A percentile compares a stretch with the other conserved stretches of the same genome.
phyloP scores from a whole-genome alignment of 2,888 invertebrate species.

The Sphaerophoria rueppellii region DNA sequence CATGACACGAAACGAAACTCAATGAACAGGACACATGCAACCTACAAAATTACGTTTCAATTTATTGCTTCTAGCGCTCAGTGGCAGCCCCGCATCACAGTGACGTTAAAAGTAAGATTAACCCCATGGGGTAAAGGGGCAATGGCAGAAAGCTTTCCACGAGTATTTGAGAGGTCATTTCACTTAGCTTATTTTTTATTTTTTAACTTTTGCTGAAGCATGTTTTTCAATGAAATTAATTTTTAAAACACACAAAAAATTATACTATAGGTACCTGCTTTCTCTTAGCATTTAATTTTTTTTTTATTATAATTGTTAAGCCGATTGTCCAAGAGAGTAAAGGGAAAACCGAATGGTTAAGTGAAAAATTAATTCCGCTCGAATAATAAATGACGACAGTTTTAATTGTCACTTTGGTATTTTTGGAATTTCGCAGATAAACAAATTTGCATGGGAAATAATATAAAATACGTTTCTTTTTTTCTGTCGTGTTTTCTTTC shows the following conservation, averaged over 20 bases:
- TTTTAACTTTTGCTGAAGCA: background rate
- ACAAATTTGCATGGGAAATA: constrained; percentile 70
- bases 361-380: constrained; percentile 52
- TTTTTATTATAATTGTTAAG: constrained; percentile 31
- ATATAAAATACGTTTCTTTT: constrained; percentile 29
- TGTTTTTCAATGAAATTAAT: constrained; percentile 49
- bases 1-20: constrained; percentile 28
- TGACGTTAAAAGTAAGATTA: background rate
- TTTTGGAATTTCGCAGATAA: constrained; percentile 70
- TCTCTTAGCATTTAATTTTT: constrained; percentile 28
- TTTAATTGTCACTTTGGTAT: constrained; percentile 73
- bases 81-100: constrained; percentile 4
- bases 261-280: background rate
- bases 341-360: constrained; percentile 31
- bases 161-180: constrained; percentile 57
- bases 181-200: constrained; percentile 23
- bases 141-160: background rate
- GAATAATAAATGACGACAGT: constrained; percentile 67
- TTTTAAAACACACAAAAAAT: constrained; percentile 42
- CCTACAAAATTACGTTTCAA: constrained; percentile 42
- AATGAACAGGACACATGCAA: constrained; percentile 47
- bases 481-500: constrained; percentile 13
- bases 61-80: constrained; percentile 41
- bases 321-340: constrained; percentile 14
- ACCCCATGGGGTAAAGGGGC: background rate